Percentiles rank a stretch among this genome's conserved stretches.
Evolutionary conservation across 2,888 invertebrate species (phyloP).

Genomic region (Cataglyphis albicans): DNA sequence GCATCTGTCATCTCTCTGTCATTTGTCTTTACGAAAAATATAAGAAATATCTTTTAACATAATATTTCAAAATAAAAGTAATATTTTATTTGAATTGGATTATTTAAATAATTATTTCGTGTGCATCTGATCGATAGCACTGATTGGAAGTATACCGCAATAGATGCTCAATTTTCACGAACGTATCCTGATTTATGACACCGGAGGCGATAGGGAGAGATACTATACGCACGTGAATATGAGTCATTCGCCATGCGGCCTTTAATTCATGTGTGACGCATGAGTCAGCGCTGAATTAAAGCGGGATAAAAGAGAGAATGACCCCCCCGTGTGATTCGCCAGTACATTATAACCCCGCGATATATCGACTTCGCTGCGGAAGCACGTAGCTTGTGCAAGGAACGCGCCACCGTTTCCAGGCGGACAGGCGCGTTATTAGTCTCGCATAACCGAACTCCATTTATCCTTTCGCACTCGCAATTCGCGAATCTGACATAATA

Average conservation of each 20-base stretch:
- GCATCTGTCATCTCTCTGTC: too few relatives aligned
- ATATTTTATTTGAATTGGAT: not conserved
- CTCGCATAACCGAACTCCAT: conserved; percentile 49
- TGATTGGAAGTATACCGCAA: not conserved
- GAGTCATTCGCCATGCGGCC: conserved; percentile 28
- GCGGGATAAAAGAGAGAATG: not conserved
- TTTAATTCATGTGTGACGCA: conserved; percentile 12
- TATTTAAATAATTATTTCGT: not conserved
- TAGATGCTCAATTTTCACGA: conserved; percentile 11
- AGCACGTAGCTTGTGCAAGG: conserved; percentile 38
- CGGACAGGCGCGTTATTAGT: conserved; percentile 49
- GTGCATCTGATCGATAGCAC: not conserved
- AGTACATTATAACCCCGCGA: conserved; percentile 9
- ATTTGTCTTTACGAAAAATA: not conserved
- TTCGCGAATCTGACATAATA: conserved; percentile 29
- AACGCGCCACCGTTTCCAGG: conserved; percentile 13
- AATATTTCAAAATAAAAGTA: not conserved
- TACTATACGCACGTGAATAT: not conserved
- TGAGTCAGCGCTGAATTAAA: conserved; percentile 35
- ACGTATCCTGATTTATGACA: conserved; percentile 13
- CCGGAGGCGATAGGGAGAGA: conserved; percentile 13
- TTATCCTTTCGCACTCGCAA: conserved; percentile 33
- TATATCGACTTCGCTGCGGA: conserved; percentile 26
- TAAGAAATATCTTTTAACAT: not conserved
- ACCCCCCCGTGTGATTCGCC: not conserved